phyloP scores from a whole-genome alignment of 1,140 invertebrate species.

The Drosophila ficusphila region DNA sequence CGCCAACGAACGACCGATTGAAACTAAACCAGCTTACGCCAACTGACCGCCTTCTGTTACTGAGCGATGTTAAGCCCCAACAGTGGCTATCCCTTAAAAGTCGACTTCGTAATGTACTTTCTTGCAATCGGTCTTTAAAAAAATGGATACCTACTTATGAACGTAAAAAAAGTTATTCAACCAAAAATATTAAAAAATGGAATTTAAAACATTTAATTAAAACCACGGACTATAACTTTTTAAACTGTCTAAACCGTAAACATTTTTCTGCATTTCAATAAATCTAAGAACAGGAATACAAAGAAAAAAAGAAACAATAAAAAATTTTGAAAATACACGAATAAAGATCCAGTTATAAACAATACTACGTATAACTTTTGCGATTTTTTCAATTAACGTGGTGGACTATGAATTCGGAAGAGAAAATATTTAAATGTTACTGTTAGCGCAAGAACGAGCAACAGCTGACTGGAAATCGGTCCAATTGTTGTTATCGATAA shows the following conservation, averaged over 20 bases:
- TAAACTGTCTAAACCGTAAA: too few relatives aligned
- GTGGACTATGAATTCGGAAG: constrained; percentile 4
- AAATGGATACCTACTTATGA: too few relatives aligned
- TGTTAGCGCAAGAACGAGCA: constrained; percentile 7
- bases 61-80: constrained; percentile 23
- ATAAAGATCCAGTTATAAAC: neutral
- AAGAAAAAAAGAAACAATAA: constrained; percentile 1
- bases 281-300: too few relatives aligned
- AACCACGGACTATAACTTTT: too few relatives aligned
- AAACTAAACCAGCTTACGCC: constrained; percentile 57
- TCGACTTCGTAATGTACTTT: constrained; percentile 9
- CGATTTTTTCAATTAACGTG: neutral
- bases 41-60: constrained; percentile 14
- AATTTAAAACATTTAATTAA: too few relatives aligned
- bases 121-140: too few relatives aligned
- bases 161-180: too few relatives aligned
- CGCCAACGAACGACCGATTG: constrained; percentile 51
- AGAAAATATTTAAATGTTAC: neutral
- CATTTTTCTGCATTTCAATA: too few relatives aligned
- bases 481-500: constrained; percentile 17
- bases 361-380: neutral
- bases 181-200: too few relatives aligned
- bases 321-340: neutral
- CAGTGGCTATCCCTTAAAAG: neutral
- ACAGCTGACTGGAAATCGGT: constrained; percentile 22